phyloP scores from a whole-genome alignment of 2,113 vertebrate species.

The Crotalus tigris region DNA sequence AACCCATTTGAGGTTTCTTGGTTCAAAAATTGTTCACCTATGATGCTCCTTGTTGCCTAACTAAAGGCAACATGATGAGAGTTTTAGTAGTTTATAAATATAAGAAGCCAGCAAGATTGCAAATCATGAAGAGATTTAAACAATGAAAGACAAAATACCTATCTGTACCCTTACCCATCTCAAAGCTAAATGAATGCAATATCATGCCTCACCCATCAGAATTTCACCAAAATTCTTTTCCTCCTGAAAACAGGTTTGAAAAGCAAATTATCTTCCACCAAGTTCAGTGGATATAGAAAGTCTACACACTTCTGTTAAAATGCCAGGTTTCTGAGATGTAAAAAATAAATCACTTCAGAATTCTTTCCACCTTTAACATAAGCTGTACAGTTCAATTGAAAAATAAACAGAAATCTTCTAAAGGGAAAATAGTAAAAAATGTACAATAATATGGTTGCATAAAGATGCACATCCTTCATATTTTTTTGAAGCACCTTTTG shows the following conservation, averaged over 20 bases:
- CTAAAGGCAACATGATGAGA: no score
- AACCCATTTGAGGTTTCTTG: no score
- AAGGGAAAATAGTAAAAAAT: background rate
- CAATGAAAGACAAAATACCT: background rate
- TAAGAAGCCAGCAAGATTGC: background rate
- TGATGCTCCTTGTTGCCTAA: no score
- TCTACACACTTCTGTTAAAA: background rate
- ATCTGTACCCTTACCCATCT: background rate
- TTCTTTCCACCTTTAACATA: background rate
- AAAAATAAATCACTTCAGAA: background rate
- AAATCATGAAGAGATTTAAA: background rate
- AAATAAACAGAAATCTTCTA: background rate
- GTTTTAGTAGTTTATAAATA: background rate
- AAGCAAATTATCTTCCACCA: background rate
- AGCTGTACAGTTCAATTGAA: background rate
- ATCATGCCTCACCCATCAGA: background rate
- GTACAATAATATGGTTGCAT: background rate
- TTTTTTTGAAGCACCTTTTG: background rate
- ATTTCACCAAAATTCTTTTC: background rate
- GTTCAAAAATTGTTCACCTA: no score
- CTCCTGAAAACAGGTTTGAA: background rate
- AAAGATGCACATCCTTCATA: background rate
- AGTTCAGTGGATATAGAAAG: background rate
- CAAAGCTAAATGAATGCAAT: background rate
- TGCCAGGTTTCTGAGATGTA: background rate